A percentile compares a stretch with the other conserved stretches of the same genome.
phyloP scores from a whole-genome alignment of 2,888 invertebrate species.

The Acleris sparsana region DNA sequence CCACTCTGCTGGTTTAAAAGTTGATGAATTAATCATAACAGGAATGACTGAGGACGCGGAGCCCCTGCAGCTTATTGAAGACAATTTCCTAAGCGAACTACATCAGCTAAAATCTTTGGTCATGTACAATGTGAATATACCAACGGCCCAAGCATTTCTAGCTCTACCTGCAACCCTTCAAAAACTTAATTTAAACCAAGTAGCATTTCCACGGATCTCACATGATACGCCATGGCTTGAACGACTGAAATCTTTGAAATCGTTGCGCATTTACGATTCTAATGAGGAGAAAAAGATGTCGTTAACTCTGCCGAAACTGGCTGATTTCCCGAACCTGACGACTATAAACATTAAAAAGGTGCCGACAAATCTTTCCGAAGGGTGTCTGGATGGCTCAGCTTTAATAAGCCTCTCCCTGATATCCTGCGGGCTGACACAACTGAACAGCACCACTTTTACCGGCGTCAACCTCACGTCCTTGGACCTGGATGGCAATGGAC shows the following conservation, averaged over 20 bases:
- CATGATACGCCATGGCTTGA: background rate
- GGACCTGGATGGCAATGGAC: background rate
- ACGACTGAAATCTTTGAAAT: background rate
- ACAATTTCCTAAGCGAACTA: too few relatives aligned
- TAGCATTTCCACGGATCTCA: background rate
- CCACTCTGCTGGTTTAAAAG: background rate
- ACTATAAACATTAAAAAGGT: background rate
- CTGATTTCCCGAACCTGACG: background rate
- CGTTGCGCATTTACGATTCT: background rate
- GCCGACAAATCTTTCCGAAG: background rate
- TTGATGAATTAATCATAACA: background rate
- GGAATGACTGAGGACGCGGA: too few relatives aligned
- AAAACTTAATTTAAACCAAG: too few relatives aligned
- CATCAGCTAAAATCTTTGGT: too few relatives aligned
- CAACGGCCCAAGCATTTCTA: too few relatives aligned
- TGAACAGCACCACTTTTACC: background rate
- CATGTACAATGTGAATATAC: too few relatives aligned
- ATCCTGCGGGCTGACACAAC: background rate
- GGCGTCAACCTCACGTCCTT: slow-evolving; percentile 3
- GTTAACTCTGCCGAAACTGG: background rate
- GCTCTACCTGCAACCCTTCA: too few relatives aligned
- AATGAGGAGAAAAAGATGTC: background rate
- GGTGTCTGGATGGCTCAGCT: background rate
- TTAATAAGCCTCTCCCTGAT: background rate
- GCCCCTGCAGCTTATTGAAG: too few relatives aligned